These are phyloP conservation scores for Orius insidiosus DNA, from an alignment of 1,140 invertebrate genomes.

Conservation along the genomic window DNA sequence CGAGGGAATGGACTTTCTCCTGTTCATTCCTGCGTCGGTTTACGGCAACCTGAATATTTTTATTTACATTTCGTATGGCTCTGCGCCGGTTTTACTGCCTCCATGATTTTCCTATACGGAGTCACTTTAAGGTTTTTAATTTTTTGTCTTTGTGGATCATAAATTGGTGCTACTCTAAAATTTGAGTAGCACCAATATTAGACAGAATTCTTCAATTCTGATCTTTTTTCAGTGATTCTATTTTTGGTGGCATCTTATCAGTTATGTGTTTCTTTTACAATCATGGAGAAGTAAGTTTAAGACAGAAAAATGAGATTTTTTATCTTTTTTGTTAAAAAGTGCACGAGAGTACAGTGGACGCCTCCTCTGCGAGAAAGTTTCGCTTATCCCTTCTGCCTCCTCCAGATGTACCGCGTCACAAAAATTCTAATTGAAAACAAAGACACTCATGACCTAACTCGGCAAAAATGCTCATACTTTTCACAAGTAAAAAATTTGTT, in stretches of 20 bases:
- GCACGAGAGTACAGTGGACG: slow-evolving; percentile 67
- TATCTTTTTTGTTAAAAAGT: slow-evolving; percentile 21
- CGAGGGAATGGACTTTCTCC: slow-evolving; percentile 40
- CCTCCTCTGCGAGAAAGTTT: slow-evolving; percentile 69
- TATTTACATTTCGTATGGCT: slow-evolving; percentile 52
- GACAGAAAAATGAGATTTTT: neutral
- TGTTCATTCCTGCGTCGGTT: slow-evolving; percentile 60
- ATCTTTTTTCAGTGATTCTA: slow-evolving; percentile 39
- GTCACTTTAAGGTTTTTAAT: slow-evolving; percentile 30
- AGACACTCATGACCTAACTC: slow-evolving; percentile 10
- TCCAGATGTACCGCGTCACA: slow-evolving; percentile 24
- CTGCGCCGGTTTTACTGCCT: slow-evolving; percentile 41
- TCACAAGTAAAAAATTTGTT: slow-evolving; percentile 16
- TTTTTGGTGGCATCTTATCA: slow-evolving; percentile 49
- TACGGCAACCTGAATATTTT: slow-evolving; percentile 54
- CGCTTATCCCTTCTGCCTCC: slow-evolving; percentile 46
- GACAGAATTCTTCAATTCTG: neutral
- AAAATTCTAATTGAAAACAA: slow-evolving; percentile 11
- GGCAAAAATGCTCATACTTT: slow-evolving; percentile 10
- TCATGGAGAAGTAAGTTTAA: slow-evolving; percentile 45
- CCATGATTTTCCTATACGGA: slow-evolving; percentile 43
- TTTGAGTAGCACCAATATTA: no score
- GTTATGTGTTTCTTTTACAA: slow-evolving; percentile 58
- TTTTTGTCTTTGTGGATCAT: no score
- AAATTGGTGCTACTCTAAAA: no score